These are phyloP conservation scores for Ornithorhynchus anatinus DNA, from an alignment of 2,113 vertebrate genomes.

Conservation along the genomic window DNA sequence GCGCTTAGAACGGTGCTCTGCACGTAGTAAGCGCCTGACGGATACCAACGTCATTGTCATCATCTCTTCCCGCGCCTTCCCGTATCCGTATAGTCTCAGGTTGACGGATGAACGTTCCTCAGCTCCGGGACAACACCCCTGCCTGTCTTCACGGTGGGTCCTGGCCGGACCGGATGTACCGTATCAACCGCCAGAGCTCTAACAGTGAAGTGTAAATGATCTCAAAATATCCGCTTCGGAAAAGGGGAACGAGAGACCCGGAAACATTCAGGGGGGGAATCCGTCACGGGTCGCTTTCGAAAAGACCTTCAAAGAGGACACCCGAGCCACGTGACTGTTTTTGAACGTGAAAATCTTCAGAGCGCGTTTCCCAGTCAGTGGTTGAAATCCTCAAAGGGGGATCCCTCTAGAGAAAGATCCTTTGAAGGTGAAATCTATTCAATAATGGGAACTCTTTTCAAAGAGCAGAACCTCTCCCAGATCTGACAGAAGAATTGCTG, in stretches of 20 bases:
- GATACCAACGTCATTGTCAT: too few species aligned
- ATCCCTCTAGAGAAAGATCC: conserved; percentile 58
- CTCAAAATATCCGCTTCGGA: conserved; percentile 24
- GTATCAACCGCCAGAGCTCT: neutral
- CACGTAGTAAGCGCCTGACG: too few species aligned
- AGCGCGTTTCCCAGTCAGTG: conserved; percentile 55
- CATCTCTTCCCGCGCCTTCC: too few species aligned
- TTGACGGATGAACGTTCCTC: too few species aligned
- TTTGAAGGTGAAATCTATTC: conserved; percentile 70
- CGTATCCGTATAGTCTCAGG: neutral
- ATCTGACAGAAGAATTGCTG: conserved; percentile 25
- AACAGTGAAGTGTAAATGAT: conserved; percentile 4
- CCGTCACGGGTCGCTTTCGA: conserved; percentile 57
- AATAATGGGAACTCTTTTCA: conserved; percentile 59
- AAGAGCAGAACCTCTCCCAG: conserved; percentile 53
- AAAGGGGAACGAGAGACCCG: conserved; percentile 5
- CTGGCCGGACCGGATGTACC: too few species aligned
- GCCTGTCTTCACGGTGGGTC: too few species aligned
- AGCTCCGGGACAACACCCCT: too few species aligned
- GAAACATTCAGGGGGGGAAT: conserved; percentile 53
- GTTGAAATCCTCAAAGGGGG: conserved; percentile 66
- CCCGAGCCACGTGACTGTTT: conserved; percentile 58
- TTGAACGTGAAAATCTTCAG: conserved; percentile 67
- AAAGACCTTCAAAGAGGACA: conserved; percentile 68
- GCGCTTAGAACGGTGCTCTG: too few species aligned